Evolutionary conservation across 2,797 vertebrate genomes (phyloP), one percentile per base, ranked within the genome.

Genomic region (Sebastiscus tertius): DNA sequence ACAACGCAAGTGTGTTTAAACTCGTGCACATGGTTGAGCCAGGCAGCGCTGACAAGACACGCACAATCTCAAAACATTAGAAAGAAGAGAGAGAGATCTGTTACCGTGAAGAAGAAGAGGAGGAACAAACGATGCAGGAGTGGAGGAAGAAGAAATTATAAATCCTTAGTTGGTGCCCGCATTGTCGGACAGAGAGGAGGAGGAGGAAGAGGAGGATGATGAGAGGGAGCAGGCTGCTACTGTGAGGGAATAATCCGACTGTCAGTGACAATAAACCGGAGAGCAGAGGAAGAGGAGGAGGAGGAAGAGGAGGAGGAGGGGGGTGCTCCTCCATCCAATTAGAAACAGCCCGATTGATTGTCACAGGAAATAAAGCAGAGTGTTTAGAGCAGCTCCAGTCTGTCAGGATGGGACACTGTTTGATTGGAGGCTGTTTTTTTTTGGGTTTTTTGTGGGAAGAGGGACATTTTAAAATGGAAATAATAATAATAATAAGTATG

Each of bases 121-220:
- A 82, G 22, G 36, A 12, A 18, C 1, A 34, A 36, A 1, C 20
- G 81, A 13, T 4, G 77, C 13, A 39, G 10, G 59, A 16, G 13
- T 0, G 14, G 36, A 54, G 1, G 22, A 56, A 81, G 59, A 59
- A 83, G 59, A 59, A 75, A 81, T 81, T 72, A 89, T 88, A 87
- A 87, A 93, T 93, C 93, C 94, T 81, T 58, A 83, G 79, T 82
- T 83, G 85, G 83, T 73, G 88, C 54, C 83, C 87, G 93, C 94
- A 95, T 95, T 85, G 89, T 92, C 83, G 83, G 84, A 60, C 79
- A 18, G 72, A 66, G 77, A 24, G 29, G 31, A 22, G 63, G 77
- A 83, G 36, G 64, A 75, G 13, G 36, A 36, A 13, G 36, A 36
- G 26, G 67, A 26, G 18, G 74, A 76, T 55, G 77, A 72, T 1